Base-by-base conservation (phyloP, 1,140 invertebrate genomes). In the Drosophila kurseongensis region DNA sequence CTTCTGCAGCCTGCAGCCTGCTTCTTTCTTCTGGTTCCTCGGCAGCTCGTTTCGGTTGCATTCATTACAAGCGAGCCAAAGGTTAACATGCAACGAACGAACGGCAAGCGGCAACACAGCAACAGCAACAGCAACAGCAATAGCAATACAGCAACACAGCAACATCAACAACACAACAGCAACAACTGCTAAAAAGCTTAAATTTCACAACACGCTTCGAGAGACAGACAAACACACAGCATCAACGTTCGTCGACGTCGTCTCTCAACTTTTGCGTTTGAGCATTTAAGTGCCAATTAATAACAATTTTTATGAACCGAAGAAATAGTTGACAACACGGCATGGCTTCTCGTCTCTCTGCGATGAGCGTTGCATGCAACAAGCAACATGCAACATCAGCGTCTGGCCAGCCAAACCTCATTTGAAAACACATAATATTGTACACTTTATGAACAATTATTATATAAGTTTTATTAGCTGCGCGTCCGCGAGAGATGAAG, bases 251-350 rank as follows among this genome's bases (percentile, higher is more conserved):
- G 29, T 73, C 52, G 52, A 45, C 58, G 65, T 63, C 75, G 71
- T 88, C 84, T 89, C 84, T 89, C 73, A 85, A 86, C 75, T 91
- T 91, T 86, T 80, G 88, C 86, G 88, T 91, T 92, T 92, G 84
- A 91, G 90, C 90, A 91, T 91, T 91, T 91, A 91, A 91, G 81
- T 92, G 90, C 88, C 91, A 92, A 92, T 92, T 92, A 92, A 92
- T 92, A 91, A 92, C 90, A 91, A 91, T 91, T 92, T 92, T 92
- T 92, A 92, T 92, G 91, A 91, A 89, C 91, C 88, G 84, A 86
- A 91, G 91, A 92, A 92, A 91, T 91, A 91, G 90, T 91, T 91
- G 91, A 91, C 90, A 91, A 91, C 85, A 91, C 84, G 81, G 72
- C 84, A 91, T 73, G 74, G 80, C 63, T 62, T 60, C 78, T 75